Evolutionary conservation across 2,888 invertebrate genomes (phyloP), one percentile per base, ranked within the genome.

Genomic region (Scaptomyza parva): DNA sequence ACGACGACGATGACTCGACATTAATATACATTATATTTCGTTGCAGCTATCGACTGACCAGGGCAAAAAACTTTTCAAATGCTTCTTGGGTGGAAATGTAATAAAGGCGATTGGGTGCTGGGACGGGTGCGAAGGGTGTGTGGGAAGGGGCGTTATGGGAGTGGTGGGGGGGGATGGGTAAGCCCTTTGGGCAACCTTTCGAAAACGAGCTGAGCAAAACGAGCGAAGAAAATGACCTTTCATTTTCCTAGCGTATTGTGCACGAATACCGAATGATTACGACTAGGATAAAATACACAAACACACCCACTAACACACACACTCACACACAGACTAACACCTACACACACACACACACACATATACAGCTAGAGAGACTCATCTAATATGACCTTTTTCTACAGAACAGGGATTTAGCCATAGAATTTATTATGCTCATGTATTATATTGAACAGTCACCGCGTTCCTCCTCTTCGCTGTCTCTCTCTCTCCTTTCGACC

Each of bases 321-420:
- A 45, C 1, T 35, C 39, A 24, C 8, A 45, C 24, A 30, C 17
- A 39, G 24, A 43, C 41, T 26, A 14, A 28, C 39, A 33, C 28
- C 22, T 37, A 43, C 47, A 44, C 33, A 47, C 55, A 58, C 44
- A 50, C 61, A 30, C 50, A 61, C 44, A 28, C 11, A 47, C 24
- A 26, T 14, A 58, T 8, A 44, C 24, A 57, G 76, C 66, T 68
- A 63, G 79, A 37, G 60, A 84, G 82, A 70, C 83, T 85, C 84
- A 87, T 84, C 87, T 87, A 85, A 85, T 87, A 87, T 78, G 86
- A 85, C 86, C 87, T 85, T 84, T 83, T 87, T 74, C 84, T 87
- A 78, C 78, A 74, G 73, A 79, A 75, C 78, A 67, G 66, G 84
- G 84, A 85, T 86, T 85, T 87, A 80, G 83, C 59, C 70, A 83